A percentile compares a stretch with the other conserved stretches of the same genome.
phyloP scores from a whole-genome alignment of 2,113 vertebrate species.

The Pholis gunnellus region DNA sequence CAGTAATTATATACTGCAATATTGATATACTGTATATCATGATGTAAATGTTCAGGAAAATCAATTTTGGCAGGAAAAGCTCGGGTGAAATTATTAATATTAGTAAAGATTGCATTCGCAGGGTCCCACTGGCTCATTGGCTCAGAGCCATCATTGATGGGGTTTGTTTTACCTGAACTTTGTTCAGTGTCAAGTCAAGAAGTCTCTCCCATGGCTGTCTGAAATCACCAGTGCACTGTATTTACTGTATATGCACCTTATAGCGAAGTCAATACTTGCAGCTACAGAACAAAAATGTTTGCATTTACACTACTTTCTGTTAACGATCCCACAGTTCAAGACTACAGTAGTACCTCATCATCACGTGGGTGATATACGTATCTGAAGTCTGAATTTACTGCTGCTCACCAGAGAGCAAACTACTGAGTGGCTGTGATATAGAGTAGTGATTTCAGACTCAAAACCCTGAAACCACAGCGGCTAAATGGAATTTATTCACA shows the following conservation, averaged over 20 bases:
- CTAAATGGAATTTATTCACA: too few relatives aligned
- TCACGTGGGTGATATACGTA: not conserved
- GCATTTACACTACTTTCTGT: not conserved
- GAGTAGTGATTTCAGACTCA: too few relatives aligned
- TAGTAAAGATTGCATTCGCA: not conserved
- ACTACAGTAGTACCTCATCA: not conserved
- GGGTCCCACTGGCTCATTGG: not conserved
- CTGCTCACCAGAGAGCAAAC: not conserved
- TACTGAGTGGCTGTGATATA: not conserved
- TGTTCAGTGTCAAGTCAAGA: not conserved
- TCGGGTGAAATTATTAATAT: not conserved
- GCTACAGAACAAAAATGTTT: too few relatives aligned
- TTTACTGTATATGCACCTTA: not conserved
- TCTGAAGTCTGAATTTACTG: not conserved
- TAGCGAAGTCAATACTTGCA: not conserved
- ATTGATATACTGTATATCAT: not conserved
- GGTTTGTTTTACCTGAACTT: not conserved
- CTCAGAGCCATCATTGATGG: not conserved
- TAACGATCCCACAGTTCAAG: not conserved
- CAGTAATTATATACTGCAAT: not conserved
- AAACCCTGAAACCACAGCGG: too few relatives aligned
- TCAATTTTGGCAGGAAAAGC: not conserved
- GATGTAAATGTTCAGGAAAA: slow-evolving; percentile 8
- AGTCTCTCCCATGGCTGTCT: not conserved
- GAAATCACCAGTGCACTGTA: too few relatives aligned